These are phyloP conservation scores for Lymantria monacha DNA, from an alignment of 2,888 invertebrate species.

Conservation along the genomic window DNA sequence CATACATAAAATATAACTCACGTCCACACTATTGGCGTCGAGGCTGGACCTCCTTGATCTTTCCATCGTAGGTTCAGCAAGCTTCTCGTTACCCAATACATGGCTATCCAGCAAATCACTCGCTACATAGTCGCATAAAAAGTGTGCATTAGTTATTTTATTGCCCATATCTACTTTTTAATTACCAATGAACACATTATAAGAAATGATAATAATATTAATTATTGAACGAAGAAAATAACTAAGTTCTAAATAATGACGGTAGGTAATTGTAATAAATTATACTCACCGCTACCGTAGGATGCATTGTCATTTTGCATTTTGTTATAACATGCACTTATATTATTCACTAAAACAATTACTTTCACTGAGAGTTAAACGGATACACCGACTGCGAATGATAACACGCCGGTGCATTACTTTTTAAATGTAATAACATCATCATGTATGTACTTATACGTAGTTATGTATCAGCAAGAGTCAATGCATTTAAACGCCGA, in stretches of 20 bases:
- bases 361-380: constrained; percentile 26
- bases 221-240: constrained; percentile 45
- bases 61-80: constrained; percentile 64
- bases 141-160: constrained; percentile 68
- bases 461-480: constrained; percentile 10
- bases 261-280: constrained; percentile 44
- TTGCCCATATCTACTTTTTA: constrained; percentile 69
- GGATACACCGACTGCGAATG: constrained; percentile 35
- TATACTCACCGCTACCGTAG: constrained; percentile 70
- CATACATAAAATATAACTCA: constrained; percentile 46
- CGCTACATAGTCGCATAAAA: constrained; percentile 70
- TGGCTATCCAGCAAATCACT: constrained; percentile 79
- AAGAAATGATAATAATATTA: constrained; percentile 55
- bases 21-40: constrained; percentile 75
- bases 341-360: constrained; percentile 2
- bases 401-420: constrained; percentile 42
- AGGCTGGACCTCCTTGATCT: constrained; percentile 70
- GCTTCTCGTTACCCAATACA: constrained; percentile 72
- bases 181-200: constrained; percentile 64
- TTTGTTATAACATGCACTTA: constrained; percentile 9
- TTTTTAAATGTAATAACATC: constrained; percentile 30
- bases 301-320: constrained; percentile 73
- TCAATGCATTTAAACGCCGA: constrained; percentile 27
- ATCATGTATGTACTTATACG: constrained; percentile 14
- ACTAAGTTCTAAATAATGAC: constrained; percentile 42